These are phyloP conservation scores for Toxostoma redivivum DNA, from an alignment of 2,113 vertebrate species.

Conservation along the genomic window DNA sequence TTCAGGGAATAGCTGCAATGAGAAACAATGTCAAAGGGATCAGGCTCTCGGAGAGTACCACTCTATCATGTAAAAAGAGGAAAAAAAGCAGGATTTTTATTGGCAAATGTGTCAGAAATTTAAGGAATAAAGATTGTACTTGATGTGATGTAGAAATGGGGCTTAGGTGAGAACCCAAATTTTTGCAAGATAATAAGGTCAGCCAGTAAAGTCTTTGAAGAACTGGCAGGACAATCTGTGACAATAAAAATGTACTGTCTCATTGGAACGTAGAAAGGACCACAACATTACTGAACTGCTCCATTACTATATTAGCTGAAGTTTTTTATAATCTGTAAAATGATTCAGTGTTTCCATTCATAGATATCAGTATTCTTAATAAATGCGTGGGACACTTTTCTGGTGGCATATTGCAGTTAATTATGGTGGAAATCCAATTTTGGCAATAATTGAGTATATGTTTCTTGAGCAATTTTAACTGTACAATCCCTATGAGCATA, in stretches of 20 bases:
- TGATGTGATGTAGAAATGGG: neutral
- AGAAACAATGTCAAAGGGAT: neutral
- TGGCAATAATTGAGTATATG: neutral
- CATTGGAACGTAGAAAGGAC: neutral
- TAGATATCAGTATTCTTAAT: neutral
- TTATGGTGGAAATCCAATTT: neutral
- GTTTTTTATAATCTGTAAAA: neutral
- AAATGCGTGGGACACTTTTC: neutral
- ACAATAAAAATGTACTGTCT: neutral
- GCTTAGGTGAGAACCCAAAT: neutral
- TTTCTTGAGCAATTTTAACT: neutral
- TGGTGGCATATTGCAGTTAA: neutral
- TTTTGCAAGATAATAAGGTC: neutral
- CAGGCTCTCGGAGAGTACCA: neutral
- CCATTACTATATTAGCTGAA: neutral
- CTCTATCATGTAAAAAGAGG: neutral
- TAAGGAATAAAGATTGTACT: neutral
- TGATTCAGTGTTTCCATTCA: neutral
- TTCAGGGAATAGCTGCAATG: neutral
- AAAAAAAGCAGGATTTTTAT: neutral
- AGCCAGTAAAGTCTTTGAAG: neutral
- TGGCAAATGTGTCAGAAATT: neutral
- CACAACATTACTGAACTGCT: neutral
- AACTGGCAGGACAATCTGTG: neutral
- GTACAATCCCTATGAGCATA: neutral